A percentile compares a stretch with the other conserved stretches of the same genome.
Conservation (phyloP, 1,140 invertebrate genomes). For the Heterodera schachtii region DNA sequence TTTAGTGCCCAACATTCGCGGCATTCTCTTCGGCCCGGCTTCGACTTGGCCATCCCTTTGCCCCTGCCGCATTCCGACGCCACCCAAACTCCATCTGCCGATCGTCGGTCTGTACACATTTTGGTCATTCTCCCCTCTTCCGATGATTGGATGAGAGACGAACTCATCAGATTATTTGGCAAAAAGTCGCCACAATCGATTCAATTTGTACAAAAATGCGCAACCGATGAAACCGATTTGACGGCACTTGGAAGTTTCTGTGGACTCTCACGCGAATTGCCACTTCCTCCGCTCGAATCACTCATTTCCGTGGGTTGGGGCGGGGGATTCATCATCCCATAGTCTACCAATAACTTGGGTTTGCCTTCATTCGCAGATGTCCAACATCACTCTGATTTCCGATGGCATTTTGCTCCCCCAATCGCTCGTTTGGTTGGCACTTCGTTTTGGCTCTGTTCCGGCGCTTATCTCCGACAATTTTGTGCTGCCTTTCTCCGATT, state of each 20-base stretch:
- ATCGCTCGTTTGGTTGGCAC: slow-evolving; percentile 5
- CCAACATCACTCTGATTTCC: slow-evolving; percentile 12
- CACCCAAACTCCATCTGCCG: not conserved
- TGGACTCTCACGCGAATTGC: no score
- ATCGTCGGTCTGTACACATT: no score
- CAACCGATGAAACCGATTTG: not conserved
- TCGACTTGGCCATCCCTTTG: slow-evolving; percentile 16
- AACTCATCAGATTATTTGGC: not conserved
- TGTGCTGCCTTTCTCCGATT: slow-evolving; percentile 31
- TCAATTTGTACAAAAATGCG: slow-evolving; percentile 17
- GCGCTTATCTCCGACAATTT: slow-evolving; percentile 25
- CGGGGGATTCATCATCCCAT: no score
- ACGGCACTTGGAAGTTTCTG: no score
- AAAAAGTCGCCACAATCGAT: not conserved
- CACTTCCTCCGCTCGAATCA: no score
- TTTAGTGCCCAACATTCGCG: slow-evolving; percentile 20
- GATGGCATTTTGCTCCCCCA: slow-evolving; percentile 17
- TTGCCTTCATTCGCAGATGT: not conserved
- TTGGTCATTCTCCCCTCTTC: no score
- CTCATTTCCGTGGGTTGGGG: no score
- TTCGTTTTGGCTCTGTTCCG: slow-evolving; percentile 14
- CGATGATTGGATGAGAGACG: no score
- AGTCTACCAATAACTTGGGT: no score
- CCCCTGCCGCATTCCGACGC: not conserved
- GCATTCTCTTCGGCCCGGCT: slow-evolving; percentile 17